Evolutionary conservation across 1,140 invertebrate genomes (phyloP), one percentile per base, ranked within the genome.

Genomic region (Ericerus pela): DNA sequence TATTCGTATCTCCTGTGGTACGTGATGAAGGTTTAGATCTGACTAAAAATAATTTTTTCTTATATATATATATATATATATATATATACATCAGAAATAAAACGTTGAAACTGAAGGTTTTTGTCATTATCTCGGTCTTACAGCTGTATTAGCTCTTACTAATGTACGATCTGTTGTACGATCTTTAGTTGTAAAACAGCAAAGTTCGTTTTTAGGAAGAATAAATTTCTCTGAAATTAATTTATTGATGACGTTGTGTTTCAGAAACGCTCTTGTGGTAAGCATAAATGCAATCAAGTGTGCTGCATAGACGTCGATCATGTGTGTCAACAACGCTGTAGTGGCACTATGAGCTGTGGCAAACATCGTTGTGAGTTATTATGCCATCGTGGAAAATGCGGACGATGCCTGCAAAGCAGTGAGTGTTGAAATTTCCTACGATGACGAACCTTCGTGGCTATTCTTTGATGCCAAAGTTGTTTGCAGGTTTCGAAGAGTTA

Each of bases 281-380:
- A 84, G 57, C 92, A 95, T 67, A 91, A 89, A 62, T 96, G 93
- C 71, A 82, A 85, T 60, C 79, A 82, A 54, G 66, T 76, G 27
- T 92, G 92, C 68, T 98, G 94, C 66, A 84, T 86, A 55, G 82
- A 87, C 59, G 72, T 81, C 20, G 83, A 88, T 51, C 94, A 97
- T 68, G 72, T 82, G 28, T 97, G 94, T 72, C 79, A 80, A 1
- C 69, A 87, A 59, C 76, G 80, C 33, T 96, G 92, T 71, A 85
- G 82, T 14, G 81, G 81, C 60, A 79, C 76, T 1, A 71, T 96
- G 0, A 78, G 76, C 31, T 97, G 93, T 69, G 88, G 88, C 26
- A 75, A 78, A 54, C 93, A 97, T 67, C 81, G 80, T 59, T 97
- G 93, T 70, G 82, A 88, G 62, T 77, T 83, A 62, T 80, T 80